These are phyloP conservation scores for Drosophila fuyamai DNA, from an alignment of 1,140 invertebrate species.

Conservation along the genomic window DNA sequence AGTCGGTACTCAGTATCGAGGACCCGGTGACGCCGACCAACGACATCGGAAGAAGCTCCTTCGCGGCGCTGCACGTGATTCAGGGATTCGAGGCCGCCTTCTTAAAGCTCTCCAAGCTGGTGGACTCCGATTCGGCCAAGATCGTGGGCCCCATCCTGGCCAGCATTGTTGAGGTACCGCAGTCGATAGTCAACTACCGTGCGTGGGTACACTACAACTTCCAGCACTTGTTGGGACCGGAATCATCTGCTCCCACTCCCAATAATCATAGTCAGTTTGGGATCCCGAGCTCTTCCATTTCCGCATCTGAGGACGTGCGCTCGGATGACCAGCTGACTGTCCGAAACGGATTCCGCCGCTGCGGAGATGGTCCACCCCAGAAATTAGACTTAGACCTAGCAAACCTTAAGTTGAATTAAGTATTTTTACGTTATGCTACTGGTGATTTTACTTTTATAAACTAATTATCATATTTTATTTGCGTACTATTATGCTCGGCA, in stretches of 20 bases:
- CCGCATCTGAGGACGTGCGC: conserved; percentile 13
- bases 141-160: conserved; percentile 41
- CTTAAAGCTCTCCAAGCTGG: conserved; percentile 57
- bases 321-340: neutral
- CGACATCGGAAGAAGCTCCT: conserved; percentile 68
- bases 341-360: conserved; percentile 11
- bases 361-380: neutral
- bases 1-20: conserved; percentile 61
- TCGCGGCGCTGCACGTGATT: conserved; percentile 51
- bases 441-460: conserved; percentile 15
- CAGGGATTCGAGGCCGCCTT: conserved; percentile 53
- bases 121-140: conserved; percentile 53
- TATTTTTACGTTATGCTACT: conserved; percentile 14
- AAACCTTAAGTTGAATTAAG: conserved; percentile 11
- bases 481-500: conserved; percentile 19
- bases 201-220: conserved; percentile 63
- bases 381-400: conserved; percentile 4
- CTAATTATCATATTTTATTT: conserved; percentile 1
- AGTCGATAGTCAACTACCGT: conserved; percentile 36
- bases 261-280: neutral
- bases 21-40: conserved; percentile 64
- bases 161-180: conserved; percentile 48
- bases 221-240: conserved; percentile 13
- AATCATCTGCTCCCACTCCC: neutral
- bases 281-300: neutral